Evolutionary conservation across 2,888 invertebrate species (phyloP).

Genomic region (Mesoligia furuncula): DNA sequence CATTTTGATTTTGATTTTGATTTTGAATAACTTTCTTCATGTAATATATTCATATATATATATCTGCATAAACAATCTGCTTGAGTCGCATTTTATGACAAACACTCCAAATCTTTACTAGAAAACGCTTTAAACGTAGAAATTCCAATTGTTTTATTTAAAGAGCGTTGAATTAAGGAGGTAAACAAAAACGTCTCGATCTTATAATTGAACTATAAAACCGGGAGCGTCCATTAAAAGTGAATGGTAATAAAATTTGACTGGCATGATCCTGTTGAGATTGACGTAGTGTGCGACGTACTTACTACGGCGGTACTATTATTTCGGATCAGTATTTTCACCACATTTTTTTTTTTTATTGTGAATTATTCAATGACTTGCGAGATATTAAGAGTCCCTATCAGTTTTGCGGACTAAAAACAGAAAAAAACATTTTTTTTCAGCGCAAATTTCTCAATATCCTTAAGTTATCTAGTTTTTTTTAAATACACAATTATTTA

Average conservation of each 20-base stretch:
- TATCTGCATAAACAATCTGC: background rate
- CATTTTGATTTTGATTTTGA: no score
- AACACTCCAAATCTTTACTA: background rate
- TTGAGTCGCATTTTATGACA: background rate
- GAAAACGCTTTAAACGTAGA: slow-evolving; percentile 18
- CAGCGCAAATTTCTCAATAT: no score
- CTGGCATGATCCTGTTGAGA: slow-evolving; percentile 74
- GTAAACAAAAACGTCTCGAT: slow-evolving; percentile 65
- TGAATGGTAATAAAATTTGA: slow-evolving; percentile 81
- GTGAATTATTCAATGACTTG: background rate
- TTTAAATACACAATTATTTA: no score
- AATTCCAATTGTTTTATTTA: slow-evolving; percentile 46
- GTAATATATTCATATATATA: background rate
- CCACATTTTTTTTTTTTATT: background rate
- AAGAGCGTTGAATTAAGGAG: slow-evolving; percentile 45
- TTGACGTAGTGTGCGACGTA: slow-evolving; percentile 66
- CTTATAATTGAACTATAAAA: slow-evolving; percentile 83
- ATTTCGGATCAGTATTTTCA: slow-evolving; percentile 23
- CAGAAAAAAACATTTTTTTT: no score
- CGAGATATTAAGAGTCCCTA: no score
- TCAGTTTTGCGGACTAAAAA: no score
- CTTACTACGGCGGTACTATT: slow-evolving; percentile 50
- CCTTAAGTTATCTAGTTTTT: no score
- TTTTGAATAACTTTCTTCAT: background rate
- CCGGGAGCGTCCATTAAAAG: slow-evolving; percentile 80